Evolutionary conservation across 2,888 invertebrate species (phyloP).

Genomic region (Amorpha juglandis): DNA sequence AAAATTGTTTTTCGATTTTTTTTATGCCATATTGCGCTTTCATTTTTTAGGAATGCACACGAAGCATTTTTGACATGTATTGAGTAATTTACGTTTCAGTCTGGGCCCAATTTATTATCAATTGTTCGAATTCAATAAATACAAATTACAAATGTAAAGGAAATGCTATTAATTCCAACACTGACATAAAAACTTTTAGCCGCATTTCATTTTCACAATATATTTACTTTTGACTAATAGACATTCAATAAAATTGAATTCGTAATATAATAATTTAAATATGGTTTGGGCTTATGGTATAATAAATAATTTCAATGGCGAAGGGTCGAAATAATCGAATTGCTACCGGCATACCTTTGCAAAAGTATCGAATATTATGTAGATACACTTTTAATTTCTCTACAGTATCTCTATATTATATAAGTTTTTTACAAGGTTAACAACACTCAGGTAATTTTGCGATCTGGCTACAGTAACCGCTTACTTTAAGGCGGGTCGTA

Average conservation of each 20-base stretch:
- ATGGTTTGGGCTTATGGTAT: too few relatives aligned
- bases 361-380: too few relatives aligned
- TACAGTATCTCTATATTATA: too few relatives aligned
- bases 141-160: slow-evolving; percentile 13
- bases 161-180: slow-evolving; percentile 12
- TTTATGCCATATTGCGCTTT: neutral
- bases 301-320: too few relatives aligned
- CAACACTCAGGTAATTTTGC: too few relatives aligned
- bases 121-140: slow-evolving; percentile 21
- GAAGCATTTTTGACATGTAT: slow-evolving; percentile 7
- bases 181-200: neutral
- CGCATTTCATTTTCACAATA: slow-evolving; percentile 4
- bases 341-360: too few relatives aligned
- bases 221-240: neutral
- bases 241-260: neutral
- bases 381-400: too few relatives aligned
- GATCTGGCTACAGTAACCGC: too few relatives aligned
- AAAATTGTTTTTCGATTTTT: neutral
- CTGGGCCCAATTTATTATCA: slow-evolving; percentile 15
- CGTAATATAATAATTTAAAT: too few relatives aligned
- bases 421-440: too few relatives aligned
- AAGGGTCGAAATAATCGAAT: too few relatives aligned
- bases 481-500: too few relatives aligned
- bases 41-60: slow-evolving; percentile 10
- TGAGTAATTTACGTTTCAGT: slow-evolving; percentile 8